Percentiles rank a stretch among this genome's conserved stretches.
Evolutionary conservation across 2,797 vertebrate species (phyloP).

Genomic region (Sebastes trivittatus): DNA sequence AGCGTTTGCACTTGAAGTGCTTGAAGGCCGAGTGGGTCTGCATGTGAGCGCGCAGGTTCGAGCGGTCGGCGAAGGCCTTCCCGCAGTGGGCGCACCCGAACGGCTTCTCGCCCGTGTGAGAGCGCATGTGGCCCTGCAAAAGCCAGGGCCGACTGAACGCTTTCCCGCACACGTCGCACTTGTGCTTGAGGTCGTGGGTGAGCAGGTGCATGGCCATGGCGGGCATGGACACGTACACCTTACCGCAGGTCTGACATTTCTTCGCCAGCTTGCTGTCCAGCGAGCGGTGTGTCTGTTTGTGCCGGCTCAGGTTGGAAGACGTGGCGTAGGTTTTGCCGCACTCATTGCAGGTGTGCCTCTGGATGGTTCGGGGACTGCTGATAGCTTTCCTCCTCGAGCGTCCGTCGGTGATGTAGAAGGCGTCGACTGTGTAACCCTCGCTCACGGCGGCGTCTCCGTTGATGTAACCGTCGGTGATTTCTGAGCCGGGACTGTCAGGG

Average conservation of each 20-base stretch:
- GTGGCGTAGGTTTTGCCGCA: slow-evolving; percentile 95
- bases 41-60: slow-evolving; percentile 96
- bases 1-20: slow-evolving; percentile 96
- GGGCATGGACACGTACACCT: slow-evolving; percentile 97
- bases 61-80: slow-evolving; percentile 95
- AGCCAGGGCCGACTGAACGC: slow-evolving; percentile 95
- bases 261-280: slow-evolving; percentile 96
- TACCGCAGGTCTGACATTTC: slow-evolving; percentile 92
- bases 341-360: slow-evolving; percentile 89
- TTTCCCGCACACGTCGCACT: slow-evolving; percentile 94
- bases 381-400: slow-evolving; percentile 89
- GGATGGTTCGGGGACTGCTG: slow-evolving; percentile 79
- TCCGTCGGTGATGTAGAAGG: slow-evolving; percentile 95
- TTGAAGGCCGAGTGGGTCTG: slow-evolving; percentile 97
- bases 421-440: slow-evolving; percentile 92
- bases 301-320: slow-evolving; percentile 94
- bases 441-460: slow-evolving; percentile 94
- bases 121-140: slow-evolving; percentile 95
- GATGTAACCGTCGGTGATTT: slow-evolving; percentile 91
- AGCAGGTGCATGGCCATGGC: slow-evolving; percentile 98
- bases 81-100: slow-evolving; percentile 95
- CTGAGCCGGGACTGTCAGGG: slow-evolving; percentile 90
- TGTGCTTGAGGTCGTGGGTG: slow-evolving; percentile 96
- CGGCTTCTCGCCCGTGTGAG: slow-evolving; percentile 94
- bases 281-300: slow-evolving; percentile 96